phyloP scores from a whole-genome alignment of 2,113 vertebrate species.

The Rhinolophus sinicus region DNA sequence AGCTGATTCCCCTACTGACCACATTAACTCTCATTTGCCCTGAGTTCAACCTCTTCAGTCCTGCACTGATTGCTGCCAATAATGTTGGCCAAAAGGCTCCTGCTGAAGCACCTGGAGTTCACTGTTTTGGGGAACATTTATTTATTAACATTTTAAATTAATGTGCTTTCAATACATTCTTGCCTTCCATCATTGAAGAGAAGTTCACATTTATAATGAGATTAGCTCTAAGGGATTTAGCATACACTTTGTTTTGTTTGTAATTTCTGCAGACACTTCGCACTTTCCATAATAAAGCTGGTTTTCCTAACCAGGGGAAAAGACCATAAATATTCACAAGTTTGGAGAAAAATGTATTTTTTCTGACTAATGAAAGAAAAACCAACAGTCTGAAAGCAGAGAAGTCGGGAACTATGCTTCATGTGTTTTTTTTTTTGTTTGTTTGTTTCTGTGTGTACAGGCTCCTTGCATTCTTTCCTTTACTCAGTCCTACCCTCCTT shows the following conservation, averaged over 20 bases:
- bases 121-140: conserved; percentile 61
- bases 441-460: neutral
- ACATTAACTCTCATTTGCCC: neutral
- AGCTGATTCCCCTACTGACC: neutral
- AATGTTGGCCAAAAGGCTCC: neutral
- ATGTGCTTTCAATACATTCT: conserved; percentile 80
- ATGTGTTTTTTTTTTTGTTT: neutral
- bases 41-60: neutral
- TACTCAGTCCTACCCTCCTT: conserved; percentile 70
- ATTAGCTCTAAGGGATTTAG: conserved; percentile 75
- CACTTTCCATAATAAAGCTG: conserved; percentile 79
- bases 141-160: conserved; percentile 83
- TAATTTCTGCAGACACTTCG: conserved; percentile 80
- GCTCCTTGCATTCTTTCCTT: conserved; percentile 78
- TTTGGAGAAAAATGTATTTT: conserved; percentile 53
- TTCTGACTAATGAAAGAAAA: conserved; percentile 76
- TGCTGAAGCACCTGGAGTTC: neutral
- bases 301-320: conserved; percentile 72
- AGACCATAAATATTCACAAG: conserved; percentile 82
- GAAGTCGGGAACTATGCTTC: conserved; percentile 65
- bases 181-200: conserved; percentile 60
- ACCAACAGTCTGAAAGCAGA: conserved; percentile 48
- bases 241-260: conserved; percentile 75
- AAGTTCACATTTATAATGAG: conserved; percentile 74
- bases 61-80: neutral